A percentile compares a stretch with the other conserved stretches of the same genome.
phyloP scores from a whole-genome alignment of 2,888 invertebrate genomes.

The Panopea generosa region DNA sequence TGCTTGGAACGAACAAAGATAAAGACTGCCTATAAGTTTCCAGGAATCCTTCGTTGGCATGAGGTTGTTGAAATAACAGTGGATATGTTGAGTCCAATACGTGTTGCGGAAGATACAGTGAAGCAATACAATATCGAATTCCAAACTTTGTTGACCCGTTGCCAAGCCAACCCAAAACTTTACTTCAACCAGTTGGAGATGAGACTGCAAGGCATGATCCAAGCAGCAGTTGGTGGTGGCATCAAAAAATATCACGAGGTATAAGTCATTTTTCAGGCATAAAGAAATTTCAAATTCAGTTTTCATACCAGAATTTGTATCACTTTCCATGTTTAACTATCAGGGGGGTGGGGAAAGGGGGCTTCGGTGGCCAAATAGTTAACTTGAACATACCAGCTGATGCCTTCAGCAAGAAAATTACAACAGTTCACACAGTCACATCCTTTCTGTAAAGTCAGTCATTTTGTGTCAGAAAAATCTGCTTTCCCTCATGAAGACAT shows the following conservation, averaged over 20 bases:
- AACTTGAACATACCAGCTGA: too few species aligned
- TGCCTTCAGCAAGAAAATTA: too few species aligned
- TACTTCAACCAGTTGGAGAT: conserved; percentile 81
- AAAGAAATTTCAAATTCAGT: neutral
- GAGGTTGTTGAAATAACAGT: conserved; percentile 90
- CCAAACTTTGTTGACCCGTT: conserved; percentile 87
- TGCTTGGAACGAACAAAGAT: conserved; percentile 81
- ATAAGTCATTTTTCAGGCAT: neutral
- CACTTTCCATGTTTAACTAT: neutral
- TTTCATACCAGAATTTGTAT: neutral
- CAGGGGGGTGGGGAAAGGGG: too few species aligned
- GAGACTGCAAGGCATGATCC: conserved; percentile 82
- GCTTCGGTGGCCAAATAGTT: too few species aligned
- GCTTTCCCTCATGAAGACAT: too few species aligned
- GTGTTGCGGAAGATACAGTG: conserved; percentile 79
- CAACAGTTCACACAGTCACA: too few species aligned
- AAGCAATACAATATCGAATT: conserved; percentile 76
- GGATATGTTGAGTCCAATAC: conserved; percentile 89
- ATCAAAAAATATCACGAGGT: conserved; percentile 84
- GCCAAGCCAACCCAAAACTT: conserved; percentile 87
- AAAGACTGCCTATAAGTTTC: conserved; percentile 78
- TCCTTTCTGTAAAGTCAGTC: too few species aligned
- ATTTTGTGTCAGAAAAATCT: too few species aligned
- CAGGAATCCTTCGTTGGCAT: conserved; percentile 83
- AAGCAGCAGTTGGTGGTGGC: conserved; percentile 84